Base-by-base conservation (phyloP, 2,797 vertebrate genomes). In the Syndactyla subalaris region DNA sequence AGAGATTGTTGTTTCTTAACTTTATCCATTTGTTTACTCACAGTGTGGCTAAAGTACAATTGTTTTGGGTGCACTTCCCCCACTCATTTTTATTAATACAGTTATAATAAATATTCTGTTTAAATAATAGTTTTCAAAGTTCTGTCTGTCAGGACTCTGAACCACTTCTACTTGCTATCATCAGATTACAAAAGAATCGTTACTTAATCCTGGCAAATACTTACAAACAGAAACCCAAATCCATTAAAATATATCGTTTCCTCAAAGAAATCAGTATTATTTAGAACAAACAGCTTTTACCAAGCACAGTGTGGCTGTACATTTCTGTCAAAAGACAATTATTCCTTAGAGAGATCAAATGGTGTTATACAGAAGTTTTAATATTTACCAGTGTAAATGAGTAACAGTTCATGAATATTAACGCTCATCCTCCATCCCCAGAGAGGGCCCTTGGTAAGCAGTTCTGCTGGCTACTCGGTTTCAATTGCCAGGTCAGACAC, bases 381-480 rank as follows among this genome's bases (percentile, higher is more conserved):
- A 88, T 92, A 93, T 81, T 92, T 51, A 76, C 59, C 58, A 49
- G 72, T 22, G 78, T 95, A 91, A 97, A 97, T 94, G 81, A 97
- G 94, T 94, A 97, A 96, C 79, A 71, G 62, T 46, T 96, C 67
- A 87, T 93, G 61, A 96, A 95, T 96, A 88, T 92, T 91, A 48
- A 97, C 9, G 8, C 26, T 49, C 67, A 73, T 39, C 88, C 91
- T 79, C 72, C 76, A 61, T 68, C 73, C 62, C 45, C 29, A 71
- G 73, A 55, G 71, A 75, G 0, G 1, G 54, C 49, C 70, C 70
- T 49, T 93, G 58, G 68, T 86, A 96, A 93, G 87, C 29, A 13
- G 68, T 71, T 96, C 95, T 97, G 94, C 93, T 85, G 83, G 92
- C 90, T 97, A 93, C 97, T 96, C 86, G 68, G 97, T 97, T 98